These are phyloP conservation scores for Drosophila longiperda DNA, from an alignment of 2,888 invertebrate species.

Conservation along the genomic window DNA sequence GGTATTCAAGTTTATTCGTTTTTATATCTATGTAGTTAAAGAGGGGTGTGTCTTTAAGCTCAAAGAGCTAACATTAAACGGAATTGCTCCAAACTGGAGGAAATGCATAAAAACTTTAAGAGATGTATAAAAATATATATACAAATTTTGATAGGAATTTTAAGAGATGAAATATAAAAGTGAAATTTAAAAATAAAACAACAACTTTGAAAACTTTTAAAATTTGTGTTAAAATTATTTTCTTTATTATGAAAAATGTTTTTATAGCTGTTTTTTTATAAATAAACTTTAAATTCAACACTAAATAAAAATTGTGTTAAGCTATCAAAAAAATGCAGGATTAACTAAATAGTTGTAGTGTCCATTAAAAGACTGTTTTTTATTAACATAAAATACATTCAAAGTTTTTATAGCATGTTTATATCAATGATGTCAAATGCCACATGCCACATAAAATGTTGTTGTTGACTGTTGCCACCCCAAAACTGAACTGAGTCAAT, in stretches of 20 bases:
- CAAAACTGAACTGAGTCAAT: constrained; percentile 1
- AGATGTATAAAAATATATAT: neutral
- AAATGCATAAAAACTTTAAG: neutral
- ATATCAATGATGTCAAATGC: constrained; percentile 30
- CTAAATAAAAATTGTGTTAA: constrained; percentile 10
- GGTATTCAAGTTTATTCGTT: constrained; percentile 50
- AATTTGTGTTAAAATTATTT: neutral
- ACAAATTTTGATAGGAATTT: neutral
- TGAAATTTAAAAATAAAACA: neutral
- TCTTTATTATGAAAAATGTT: neutral
- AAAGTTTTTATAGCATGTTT: constrained; percentile 48
- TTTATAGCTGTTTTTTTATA: neutral
- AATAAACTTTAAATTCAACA: constrained; percentile 8
- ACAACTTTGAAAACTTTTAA: neutral
- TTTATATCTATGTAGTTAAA: constrained; percentile 11
- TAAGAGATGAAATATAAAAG: too few species aligned
- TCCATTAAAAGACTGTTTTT: constrained; percentile 27
- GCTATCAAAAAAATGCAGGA: constrained; percentile 7
- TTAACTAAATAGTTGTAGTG: constrained; percentile 37
- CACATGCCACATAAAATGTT: constrained; percentile 13
- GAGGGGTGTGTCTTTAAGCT: neutral
- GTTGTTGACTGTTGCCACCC: constrained; percentile 11
- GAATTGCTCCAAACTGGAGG: neutral
- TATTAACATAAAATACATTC: constrained; percentile 25
- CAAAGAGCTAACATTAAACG: constrained; percentile 1